These are phyloP conservation scores for Calliphora vicina DNA, from an alignment of 1,140 invertebrate species.

Conservation along the genomic window DNA sequence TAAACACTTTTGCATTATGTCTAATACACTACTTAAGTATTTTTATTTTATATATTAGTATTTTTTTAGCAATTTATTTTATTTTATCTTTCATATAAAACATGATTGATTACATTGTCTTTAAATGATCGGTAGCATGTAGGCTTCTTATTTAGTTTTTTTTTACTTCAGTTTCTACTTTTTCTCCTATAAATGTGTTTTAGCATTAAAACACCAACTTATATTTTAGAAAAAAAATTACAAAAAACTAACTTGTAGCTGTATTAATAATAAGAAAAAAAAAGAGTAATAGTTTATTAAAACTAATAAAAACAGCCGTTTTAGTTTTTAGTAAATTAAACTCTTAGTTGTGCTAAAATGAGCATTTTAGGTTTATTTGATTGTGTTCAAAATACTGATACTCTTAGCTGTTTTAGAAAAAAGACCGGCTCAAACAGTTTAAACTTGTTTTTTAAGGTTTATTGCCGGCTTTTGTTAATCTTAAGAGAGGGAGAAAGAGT, in stretches of 20 bases:
- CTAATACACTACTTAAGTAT: neutral
- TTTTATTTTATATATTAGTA: neutral
- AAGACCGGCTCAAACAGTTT: neutral
- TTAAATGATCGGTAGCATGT: constrained; percentile 32
- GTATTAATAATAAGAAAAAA: neutral
- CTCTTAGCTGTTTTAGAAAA: neutral
- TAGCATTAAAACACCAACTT: neutral
- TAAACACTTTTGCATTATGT: too few relatives aligned
- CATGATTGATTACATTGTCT: constrained; percentile 32
- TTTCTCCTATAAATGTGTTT: neutral
- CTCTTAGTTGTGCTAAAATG: neutral
- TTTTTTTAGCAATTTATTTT: constrained; percentile 30
- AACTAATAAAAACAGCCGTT: too few relatives aligned
- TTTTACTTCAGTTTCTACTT: neutral
- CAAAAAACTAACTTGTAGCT: neutral
- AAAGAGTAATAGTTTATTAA: neutral
- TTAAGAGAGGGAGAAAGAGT: neutral
- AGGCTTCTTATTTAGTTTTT: constrained; percentile 7
- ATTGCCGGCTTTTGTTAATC: neutral
- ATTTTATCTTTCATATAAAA: constrained; percentile 4
- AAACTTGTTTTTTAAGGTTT: neutral
- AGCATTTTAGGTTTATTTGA: too few relatives aligned
- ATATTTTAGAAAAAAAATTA: neutral
- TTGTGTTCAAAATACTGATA: neutral
- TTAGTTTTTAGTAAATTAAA: neutral